phyloP scores from a whole-genome alignment of 1,140 invertebrate species.

The Sarcophaga bullata region DNA sequence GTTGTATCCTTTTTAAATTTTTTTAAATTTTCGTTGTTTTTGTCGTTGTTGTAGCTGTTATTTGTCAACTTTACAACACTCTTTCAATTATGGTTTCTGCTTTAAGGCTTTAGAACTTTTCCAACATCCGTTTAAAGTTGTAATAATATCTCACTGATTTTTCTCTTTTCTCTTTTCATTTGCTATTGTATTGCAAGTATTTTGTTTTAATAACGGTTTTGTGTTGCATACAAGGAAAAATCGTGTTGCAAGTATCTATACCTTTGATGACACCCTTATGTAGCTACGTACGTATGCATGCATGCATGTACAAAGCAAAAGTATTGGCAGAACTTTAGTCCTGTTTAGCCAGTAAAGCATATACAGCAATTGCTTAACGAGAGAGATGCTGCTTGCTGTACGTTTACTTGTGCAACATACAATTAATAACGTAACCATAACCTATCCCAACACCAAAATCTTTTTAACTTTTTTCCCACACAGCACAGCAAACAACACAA shows the following conservation, averaged over 20 bases:
- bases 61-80: constrained; percentile 9
- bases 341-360: no score
- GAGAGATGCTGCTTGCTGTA: neutral
- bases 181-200: no score
- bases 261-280: constrained; percentile 27
- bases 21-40: neutral
- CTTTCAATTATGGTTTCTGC: no score
- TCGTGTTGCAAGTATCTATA: constrained; percentile 29
- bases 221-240: neutral
- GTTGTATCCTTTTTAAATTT: neutral
- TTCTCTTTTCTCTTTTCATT: no score
- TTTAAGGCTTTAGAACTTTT: constrained; percentile 10
- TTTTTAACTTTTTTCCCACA: neutral
- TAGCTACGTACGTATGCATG: neutral
- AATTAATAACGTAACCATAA: neutral
- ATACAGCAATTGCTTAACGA: no score
- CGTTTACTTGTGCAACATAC: neutral
- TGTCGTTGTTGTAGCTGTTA: no score
- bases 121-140: constrained; percentile 6
- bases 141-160: no score
- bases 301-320: neutral
- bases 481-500: no score
- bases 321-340: no score
- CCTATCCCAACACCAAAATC: constrained; percentile 34
- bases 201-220: neutral